phyloP scores from a whole-genome alignment of 2,797 vertebrate species.

The Carcharodon carcharias region DNA sequence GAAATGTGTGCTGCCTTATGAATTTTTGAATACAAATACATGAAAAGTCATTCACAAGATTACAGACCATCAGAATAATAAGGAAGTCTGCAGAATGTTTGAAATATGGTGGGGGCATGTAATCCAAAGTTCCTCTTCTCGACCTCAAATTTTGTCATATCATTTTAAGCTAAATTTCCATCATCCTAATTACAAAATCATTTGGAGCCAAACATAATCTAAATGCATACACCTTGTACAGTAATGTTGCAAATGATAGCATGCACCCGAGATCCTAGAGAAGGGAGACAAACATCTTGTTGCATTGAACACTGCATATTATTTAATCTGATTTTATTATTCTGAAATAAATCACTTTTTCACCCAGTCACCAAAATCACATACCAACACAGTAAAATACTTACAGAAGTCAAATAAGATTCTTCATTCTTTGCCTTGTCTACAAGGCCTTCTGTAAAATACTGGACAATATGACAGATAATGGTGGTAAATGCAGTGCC shows the following conservation, averaged over 20 bases:
- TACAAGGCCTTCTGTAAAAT: not conserved
- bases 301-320: not conserved
- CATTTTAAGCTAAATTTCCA: not conserved
- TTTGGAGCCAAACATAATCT: not conserved
- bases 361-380: not conserved
- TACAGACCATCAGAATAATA: not conserved
- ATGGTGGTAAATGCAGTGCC: not conserved
- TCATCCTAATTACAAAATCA: not conserved
- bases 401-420: not conserved
- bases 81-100: not conserved
- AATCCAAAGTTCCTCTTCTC: not conserved
- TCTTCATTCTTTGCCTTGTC: not conserved
- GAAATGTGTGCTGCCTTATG: not conserved
- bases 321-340: not conserved
- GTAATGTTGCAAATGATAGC: not conserved
- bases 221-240: not conserved
- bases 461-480: not conserved
- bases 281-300: not conserved
- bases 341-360: not conserved
- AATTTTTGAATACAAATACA: not conserved
- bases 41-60: not conserved
- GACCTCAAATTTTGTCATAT: not conserved
- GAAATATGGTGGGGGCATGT: not conserved
- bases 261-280: not conserved
- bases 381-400: not conserved